Base-by-base conservation (phyloP, 2,888 invertebrate species). In the Galerucella nymphaeae region DNA sequence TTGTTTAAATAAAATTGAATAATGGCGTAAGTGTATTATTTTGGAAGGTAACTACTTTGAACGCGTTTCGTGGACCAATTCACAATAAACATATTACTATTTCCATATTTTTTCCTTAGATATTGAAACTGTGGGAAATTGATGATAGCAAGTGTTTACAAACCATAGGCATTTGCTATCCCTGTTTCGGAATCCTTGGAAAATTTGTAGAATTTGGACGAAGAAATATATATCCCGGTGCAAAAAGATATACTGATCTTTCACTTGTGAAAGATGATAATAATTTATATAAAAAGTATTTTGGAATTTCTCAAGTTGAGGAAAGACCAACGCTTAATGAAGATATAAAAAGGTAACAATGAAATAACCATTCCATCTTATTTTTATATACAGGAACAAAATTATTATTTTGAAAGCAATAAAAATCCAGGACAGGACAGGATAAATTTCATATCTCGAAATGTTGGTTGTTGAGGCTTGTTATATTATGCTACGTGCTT, bases 81-180 rank as follows among this genome's bases (percentile, higher is more conserved):
- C 9, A 38, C 9, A 9, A 9, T 38, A 38, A 38, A 9, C 1
- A 8, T 38, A 38, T 8, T 38, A 38, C 8, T 38, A 38, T 38
- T 38, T 38, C 16, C 14, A 11, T 65, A n/a, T 2, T 23, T 50
- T 63, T 53, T 42, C 70, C 82, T 10, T 82, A 91, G 91, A 85
- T 87, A 23, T 78, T 91, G 13, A 89, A 90, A 80, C 85, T 91
- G 41, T 91, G 91, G 91, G 89, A 90, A 77, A 80, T 91, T 53
- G 88, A 88, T 75, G 89, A 90, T 74, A 89, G 90, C 71, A 88
- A 86, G 69, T 87, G 90, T 61, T 83, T 90, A 5, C 91, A 91
- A 82, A 89, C 88, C 0, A 80, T 91, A 18, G 87, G 87, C 73
- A 84, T 91, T 16, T 87, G 88, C 73, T 91, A 90, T 75, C 90